Percentiles rank a stretch among this genome's conserved stretches.
Conservation (phyloP, 2,797 vertebrate species). For the Naso thynnoides region DNA sequence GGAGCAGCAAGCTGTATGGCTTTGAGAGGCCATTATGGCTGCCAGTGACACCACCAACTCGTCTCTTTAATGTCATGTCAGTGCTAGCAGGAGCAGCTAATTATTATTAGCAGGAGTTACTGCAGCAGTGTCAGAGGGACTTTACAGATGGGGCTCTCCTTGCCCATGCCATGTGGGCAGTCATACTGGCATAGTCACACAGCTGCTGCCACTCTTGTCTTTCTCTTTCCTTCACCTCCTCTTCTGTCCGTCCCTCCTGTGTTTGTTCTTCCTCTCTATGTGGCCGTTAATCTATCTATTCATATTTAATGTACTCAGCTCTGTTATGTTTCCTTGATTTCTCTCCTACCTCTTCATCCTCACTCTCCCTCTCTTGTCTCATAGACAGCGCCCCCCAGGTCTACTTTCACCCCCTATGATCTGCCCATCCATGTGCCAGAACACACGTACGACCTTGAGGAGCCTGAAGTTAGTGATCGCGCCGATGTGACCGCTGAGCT, state of each 20-base stretch:
- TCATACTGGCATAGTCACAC: slow-evolving; percentile 26
- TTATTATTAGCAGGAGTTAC: slow-evolving; percentile 51
- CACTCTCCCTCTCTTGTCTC: slow-evolving; percentile 13
- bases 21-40: slow-evolving; percentile 49
- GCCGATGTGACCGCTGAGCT: slow-evolving; percentile 80
- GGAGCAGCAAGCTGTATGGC: slow-evolving; percentile 31
- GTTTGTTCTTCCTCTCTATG: slow-evolving; percentile 25
- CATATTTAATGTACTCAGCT: slow-evolving; percentile 29
- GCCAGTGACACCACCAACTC: slow-evolving; percentile 37
- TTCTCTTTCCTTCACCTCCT: slow-evolving; percentile 22
- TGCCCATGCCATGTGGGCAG: slow-evolving; percentile 28
- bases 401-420: slow-evolving; percentile 50
- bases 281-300: slow-evolving; percentile 5
- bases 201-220: slow-evolving; percentile 31
- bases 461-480: slow-evolving; percentile 56
- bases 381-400: slow-evolving; percentile 70
- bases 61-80: slow-evolving; percentile 58
- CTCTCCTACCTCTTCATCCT: background rate
- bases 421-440: slow-evolving; percentile 77
- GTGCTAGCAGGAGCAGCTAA: slow-evolving; percentile 56
- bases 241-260: slow-evolving; percentile 23
- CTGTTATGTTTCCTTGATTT: slow-evolving; percentile 13
- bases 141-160: slow-evolving; percentile 37
- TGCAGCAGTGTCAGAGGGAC: slow-evolving; percentile 30
- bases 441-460: slow-evolving; percentile 77